Evolutionary conservation across 2,797 vertebrate genomes (phyloP).

Genomic region (Lagocephalus sceleratus): DNA sequence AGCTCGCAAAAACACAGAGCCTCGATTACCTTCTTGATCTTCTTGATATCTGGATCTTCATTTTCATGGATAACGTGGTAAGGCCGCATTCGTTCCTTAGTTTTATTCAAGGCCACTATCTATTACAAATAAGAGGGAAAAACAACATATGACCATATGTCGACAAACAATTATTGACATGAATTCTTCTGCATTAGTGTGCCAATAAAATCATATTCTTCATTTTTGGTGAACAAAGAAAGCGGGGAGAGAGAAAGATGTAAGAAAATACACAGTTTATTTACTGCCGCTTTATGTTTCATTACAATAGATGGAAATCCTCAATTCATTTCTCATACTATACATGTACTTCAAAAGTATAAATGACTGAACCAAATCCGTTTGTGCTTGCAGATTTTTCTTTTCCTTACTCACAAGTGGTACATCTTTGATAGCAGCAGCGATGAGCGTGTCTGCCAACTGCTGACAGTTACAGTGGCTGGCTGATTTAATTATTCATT

Average conservation of each 20-base stretch:
- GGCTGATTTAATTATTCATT: conserved; percentile 69
- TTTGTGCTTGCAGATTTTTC: conserved; percentile 21
- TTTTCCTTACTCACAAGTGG: conserved; percentile 28
- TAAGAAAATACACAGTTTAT: no score
- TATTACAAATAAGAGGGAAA: conserved; percentile 45
- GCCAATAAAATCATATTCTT: no score
- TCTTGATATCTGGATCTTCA: conserved; percentile 97
- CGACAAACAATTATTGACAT: background rate
- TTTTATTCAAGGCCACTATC: conserved; percentile 97
- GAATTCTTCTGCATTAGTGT: background rate
- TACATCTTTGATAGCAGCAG: conserved; percentile 37
- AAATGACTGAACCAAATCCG: conserved; percentile 23
- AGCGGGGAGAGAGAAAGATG: no score
- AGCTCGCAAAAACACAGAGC: background rate
- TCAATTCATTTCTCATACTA: no score
- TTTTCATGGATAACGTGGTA: conserved; percentile 90
- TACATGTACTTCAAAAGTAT: conserved; percentile 1
- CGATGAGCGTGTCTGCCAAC: conserved; percentile 42
- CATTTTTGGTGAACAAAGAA: no score
- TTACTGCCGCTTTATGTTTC: no score
- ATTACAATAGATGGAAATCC: no score
- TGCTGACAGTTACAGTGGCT: conserved; percentile 52
- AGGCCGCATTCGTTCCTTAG: conserved; percentile 95
- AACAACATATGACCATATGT: background rate
- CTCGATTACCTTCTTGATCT: conserved; percentile 92